A percentile compares a stretch with the other conserved stretches of the same genome.
These are phyloP conservation scores for Drosophila melanica DNA, from an alignment of 1,140 invertebrate species.

Conservation along the genomic window DNA sequence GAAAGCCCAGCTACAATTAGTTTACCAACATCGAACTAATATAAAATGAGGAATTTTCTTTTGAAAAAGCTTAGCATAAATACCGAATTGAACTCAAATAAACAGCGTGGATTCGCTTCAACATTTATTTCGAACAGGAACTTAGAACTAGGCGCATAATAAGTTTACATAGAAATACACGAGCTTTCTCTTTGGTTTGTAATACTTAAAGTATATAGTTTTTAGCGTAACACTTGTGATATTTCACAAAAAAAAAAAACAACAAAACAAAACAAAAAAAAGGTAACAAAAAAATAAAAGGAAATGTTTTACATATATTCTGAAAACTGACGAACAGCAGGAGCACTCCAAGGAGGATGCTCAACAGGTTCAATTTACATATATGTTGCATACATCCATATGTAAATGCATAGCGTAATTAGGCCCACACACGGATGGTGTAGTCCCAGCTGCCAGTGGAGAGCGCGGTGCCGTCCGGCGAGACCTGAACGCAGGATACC, in stretches of 20 bases:
- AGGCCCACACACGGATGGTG: conserved; percentile 92
- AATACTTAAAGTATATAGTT: conserved; percentile 46
- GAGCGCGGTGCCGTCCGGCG: conserved; percentile 98
- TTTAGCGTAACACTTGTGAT: conserved; percentile 25
- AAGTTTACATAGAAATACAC: conserved; percentile 55
- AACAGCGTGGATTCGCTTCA: conserved; percentile 46
- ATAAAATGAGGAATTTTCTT: too few species aligned
- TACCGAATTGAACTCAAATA: background rate
- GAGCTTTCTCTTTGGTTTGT: conserved; percentile 36
- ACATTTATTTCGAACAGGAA: conserved; percentile 81
- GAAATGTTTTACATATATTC: conserved; percentile 35
- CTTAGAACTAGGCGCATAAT: conserved; percentile 69
- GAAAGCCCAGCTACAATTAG: too few species aligned
- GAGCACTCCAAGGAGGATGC: conserved; percentile 1
- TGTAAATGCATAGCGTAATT: conserved; percentile 25
- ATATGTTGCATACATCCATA: background rate
- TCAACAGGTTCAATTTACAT: conserved; percentile 20
- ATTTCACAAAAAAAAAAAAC: conserved; percentile 15
- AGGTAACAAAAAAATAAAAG: conserved; percentile 16
- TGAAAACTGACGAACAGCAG: conserved; percentile 6
- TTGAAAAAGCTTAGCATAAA: too few species aligned
- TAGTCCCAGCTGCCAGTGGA: conserved; percentile 99
- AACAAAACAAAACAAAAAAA: background rate
- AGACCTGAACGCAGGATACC: conserved; percentile 96
- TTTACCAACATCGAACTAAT: too few species aligned